Base-by-base conservation (phyloP, 1,140 invertebrate species). In the Conus betulinus region DNA sequence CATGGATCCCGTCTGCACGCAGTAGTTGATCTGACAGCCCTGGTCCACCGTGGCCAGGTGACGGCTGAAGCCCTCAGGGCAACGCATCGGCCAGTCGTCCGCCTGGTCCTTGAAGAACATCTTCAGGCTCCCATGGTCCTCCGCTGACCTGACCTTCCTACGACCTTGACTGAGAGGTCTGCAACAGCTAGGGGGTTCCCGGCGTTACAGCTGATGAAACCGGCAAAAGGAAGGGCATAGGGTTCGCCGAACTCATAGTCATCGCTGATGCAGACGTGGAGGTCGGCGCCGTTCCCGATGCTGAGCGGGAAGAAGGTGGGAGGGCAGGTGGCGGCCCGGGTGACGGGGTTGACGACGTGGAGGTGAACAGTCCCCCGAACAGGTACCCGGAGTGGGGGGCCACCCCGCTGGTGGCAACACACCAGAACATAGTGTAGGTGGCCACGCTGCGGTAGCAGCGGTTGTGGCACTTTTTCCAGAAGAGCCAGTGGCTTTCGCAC, bases 11-110 rank as follows among this genome's bases (percentile, higher is more conserved):
- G 91, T 78, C 87, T 90, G 90, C 0, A 91, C 85, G 83, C 93
- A 94, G 84, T 91, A 93, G 74, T 92, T 90, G 71, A 94, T 92
- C 81, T 92, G 89, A 57, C 93, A 94, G 53, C 84, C 88, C 15
- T 93, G 85, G 82, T 92, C 91, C 4, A 93, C 81, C 1, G 86
- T 84, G 2, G 92, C 93, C 39, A 93, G 60, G 84, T 94, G 93
- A 39, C 91, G 87, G 74, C 91, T 94, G 91, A 89, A 94, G 13
- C 93, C 93, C 0, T 84, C 74, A 1, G 93, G 92, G 84, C 93
- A 94, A 20, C 78, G 85, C 55, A 90, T 82, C 0, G 92, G 90
- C 87, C 87, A 92, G 67, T 81, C 84, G 52, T 53, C 84, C 20
- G 76, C 51, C 67, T 86, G 85, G n/a, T 71, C 27, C 27, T 89